A percentile compares a stretch with the other conserved stretches of the same genome.
Conservation (phyloP, 2,888 invertebrate species). For the Cataglyphis livida region DNA sequence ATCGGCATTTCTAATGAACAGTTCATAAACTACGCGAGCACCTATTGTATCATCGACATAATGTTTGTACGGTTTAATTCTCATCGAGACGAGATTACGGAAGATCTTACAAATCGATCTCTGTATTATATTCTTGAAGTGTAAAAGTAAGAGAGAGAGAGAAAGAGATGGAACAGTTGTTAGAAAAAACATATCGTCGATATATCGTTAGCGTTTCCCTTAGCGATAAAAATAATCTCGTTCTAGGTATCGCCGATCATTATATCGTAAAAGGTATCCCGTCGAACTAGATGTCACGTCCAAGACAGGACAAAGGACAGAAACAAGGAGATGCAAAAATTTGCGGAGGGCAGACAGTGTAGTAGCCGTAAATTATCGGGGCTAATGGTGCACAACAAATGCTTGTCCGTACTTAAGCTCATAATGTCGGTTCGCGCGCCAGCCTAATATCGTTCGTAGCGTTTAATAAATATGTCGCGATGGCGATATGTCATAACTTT, state of each 20-base stretch:
- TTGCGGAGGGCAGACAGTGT: conserved; percentile 21
- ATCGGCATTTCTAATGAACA: conserved; percentile 67
- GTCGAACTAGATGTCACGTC: background rate
- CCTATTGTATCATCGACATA: conserved; percentile 44
- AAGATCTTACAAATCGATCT: conserved; percentile 9
- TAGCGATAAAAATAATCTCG: conserved; percentile 4
- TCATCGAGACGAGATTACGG: conserved; percentile 14
- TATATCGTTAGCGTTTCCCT: background rate
- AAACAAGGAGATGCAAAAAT: conserved; percentile 32
- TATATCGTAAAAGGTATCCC: conserved; percentile 8
- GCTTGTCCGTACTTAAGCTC: conserved; percentile 78
- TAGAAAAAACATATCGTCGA: background rate
- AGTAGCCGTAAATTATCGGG: conserved; percentile 78
- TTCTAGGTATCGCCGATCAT: background rate
- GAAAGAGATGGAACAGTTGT: background rate
- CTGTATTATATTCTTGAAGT: background rate
- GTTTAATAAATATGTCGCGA: conserved; percentile 82
- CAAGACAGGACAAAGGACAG: conserved; percentile 30
- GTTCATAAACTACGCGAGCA: conserved; percentile 31
- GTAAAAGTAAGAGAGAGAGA: background rate
- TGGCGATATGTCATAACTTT: conserved; percentile 78
- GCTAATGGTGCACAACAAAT: conserved; percentile 80
- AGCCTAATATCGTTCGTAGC: conserved; percentile 79
- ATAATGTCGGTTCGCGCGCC: conserved; percentile 78
- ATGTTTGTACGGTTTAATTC: conserved; percentile 1